Percentiles rank a stretch among this genome's conserved stretches.
These are phyloP conservation scores for Bedellia somnulentella DNA, from an alignment of 2,888 invertebrate species.

Conservation along the genomic window DNA sequence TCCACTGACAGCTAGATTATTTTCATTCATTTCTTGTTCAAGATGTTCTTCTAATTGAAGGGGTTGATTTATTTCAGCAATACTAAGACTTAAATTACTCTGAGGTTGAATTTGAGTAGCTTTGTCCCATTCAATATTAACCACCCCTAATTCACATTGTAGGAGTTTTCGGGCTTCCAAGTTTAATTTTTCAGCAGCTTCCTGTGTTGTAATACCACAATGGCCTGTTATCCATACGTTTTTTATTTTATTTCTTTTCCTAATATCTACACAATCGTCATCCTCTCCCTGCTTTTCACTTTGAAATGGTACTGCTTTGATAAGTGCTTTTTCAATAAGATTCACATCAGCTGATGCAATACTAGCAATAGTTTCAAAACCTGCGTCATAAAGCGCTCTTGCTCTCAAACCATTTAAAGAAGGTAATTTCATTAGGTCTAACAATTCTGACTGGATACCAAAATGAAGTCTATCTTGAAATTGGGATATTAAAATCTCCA, in stretches of 20 bases:
- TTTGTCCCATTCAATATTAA: constrained; percentile 67
- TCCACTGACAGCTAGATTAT: neutral
- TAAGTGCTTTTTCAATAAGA: constrained; percentile 74
- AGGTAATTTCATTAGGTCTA: constrained; percentile 86
- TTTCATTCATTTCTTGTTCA: neutral
- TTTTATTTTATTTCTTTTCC: constrained; percentile 68
- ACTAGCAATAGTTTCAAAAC: constrained; percentile 75
- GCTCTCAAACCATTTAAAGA: constrained; percentile 84
- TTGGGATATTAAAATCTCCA: constrained; percentile 86
- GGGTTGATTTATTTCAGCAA: no score
- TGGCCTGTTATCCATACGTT: constrained; percentile 80
- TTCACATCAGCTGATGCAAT: constrained; percentile 74
- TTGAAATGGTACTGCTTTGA: constrained; percentile 82
- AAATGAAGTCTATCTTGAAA: constrained; percentile 94
- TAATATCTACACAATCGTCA: constrained; percentile 66
- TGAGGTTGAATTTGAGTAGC: no score
- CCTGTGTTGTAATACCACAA: constrained; percentile 75
- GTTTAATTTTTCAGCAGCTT: constrained; percentile 80
- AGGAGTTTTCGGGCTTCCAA: constrained; percentile 74
- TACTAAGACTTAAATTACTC: no score
- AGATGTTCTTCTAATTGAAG: no score
- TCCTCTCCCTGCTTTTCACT: constrained; percentile 74
- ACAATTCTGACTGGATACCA: constrained; percentile 88
- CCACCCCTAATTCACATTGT: constrained; percentile 73
- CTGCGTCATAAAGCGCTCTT: constrained; percentile 78